Base-by-base conservation (phyloP, 2,113 vertebrate species). In the Zosterops japonicus region DNA sequence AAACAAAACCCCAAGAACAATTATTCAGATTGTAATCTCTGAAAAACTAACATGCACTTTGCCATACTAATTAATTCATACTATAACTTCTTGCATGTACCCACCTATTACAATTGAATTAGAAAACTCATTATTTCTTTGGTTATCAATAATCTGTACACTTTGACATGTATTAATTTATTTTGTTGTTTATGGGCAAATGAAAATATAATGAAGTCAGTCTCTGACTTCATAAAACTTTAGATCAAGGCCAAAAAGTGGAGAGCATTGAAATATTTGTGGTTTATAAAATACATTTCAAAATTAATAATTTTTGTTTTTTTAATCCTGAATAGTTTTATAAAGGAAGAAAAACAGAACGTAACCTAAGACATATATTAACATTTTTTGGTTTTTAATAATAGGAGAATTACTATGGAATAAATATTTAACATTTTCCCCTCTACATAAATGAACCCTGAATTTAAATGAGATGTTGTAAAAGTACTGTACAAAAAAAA, bases 41-140 rank as follows among this genome's bases (percentile, higher is more conserved):
- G 69, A 89, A 95, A 87, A 83, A 68, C 70, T 90, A 55, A 44
- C 67, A 94, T 87, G 50, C 52, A 85, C 31, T 89, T 78, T 92
- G 60, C 35, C 65, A 63, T 86, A 82, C 27, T 42, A 59, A 70
- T 63, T 81, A 20, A 68, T 78, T 39, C 3, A 76, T 55, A 94
- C 71, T 89, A 25, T 24, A 67, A 33, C 42, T 91, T 81, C 36
- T 75, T 57, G 12, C 31, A 35, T 42, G 68, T 46, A 69, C 15
- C 28, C n/a, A 72, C 35, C n/a, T 77, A 72, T 83, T 63, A 57
- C 21, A 74, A 44, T 2, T 59, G 61, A 49, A 81, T 83, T 74
- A 94, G 12, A 49, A 95, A 72, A 39, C 2, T 2, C n/a, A 16
- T 92, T 42, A 53, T 71, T 89, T 80, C 13, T 53, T 53, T 87